Base-by-base conservation (phyloP, 64 coral and sea anemone genomes). In the Dendronephthya gigantea region DNA sequence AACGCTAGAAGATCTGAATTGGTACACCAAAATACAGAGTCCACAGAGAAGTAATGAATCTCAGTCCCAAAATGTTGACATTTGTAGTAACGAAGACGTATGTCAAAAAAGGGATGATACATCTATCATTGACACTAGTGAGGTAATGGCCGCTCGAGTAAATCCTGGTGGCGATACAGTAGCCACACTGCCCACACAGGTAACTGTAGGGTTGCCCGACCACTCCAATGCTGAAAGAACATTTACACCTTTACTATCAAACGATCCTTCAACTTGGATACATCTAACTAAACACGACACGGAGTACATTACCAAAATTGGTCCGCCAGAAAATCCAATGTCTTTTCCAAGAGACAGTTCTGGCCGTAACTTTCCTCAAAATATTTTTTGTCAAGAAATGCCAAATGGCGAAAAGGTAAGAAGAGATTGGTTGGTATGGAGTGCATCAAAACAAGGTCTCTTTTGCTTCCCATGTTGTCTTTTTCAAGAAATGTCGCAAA, bases 391-490 rank as follows among this genome's bases (percentile, higher is more conserved):
- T 52, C 50, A 52, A 52, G 23, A 52, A 52, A 52, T 52, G 50
- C 48, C 48, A 50, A 50, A 50, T 0, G 48, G 48, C 17, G 48
- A 50, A 50, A 50, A 50, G 48, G 48, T 50, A 50, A 50, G 17
- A 50, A 8, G 48, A 50, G 48, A 50, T 50, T 50, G 48, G 48
- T 50, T 50, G 48, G 48, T 52, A 0, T 52, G 50, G 7, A 52
- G 50, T 1, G 50, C 50, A 52, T 52, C 50, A 52, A 52, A 52
- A 52, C 50, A 52, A 35, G n/a, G 68, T 74, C 68, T 74, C 1
- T 74, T 30, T 35, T 74, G 68, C 32, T 74, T 74, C 30, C 68
- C 68, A 74, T 74, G 68, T 74, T 74, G 68, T 35, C 68, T 74
- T 74, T 74, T 74, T 74, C 50, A 52, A 52, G 30, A 2, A 30